phyloP scores from a whole-genome alignment of 2,888 invertebrate species.

The Lysandra coridon region DNA sequence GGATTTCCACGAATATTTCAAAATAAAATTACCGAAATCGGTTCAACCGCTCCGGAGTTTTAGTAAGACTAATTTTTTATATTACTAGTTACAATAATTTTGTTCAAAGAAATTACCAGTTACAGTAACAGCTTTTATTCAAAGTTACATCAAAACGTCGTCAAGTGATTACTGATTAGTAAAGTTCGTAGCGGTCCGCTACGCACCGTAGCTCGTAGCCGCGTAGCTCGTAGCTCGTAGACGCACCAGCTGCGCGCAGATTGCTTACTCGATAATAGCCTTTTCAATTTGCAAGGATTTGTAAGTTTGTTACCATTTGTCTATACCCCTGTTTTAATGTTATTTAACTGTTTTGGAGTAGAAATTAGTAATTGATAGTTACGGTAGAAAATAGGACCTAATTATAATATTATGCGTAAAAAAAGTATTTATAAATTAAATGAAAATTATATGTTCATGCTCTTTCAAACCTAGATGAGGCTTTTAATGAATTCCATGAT shows the following conservation, averaged over 20 bases:
- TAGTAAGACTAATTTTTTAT: too few species aligned
- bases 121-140: background rate
- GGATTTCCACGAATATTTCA: too few species aligned
- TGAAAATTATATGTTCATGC: too few species aligned
- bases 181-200: conserved; percentile 19
- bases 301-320: conserved; percentile 43
- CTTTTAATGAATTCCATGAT: too few species aligned
- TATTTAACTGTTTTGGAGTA: background rate
- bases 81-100: too few species aligned
- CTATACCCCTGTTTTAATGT: conserved; percentile 6
- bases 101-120: too few species aligned
- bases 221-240: conserved; percentile 45
- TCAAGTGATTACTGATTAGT: background rate
- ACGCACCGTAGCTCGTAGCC: conserved; percentile 8
- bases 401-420: too few species aligned
- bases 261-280: conserved; percentile 77
- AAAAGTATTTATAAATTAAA: too few species aligned
- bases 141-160: background rate
- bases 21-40: too few species aligned
- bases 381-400: background rate
- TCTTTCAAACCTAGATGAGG: too few species aligned
- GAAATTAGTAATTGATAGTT: background rate
- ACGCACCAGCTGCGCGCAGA: conserved; percentile 74
- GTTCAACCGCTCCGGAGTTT: too few species aligned
- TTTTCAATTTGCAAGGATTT: conserved; percentile 78